A percentile compares a stretch with the other conserved stretches of the same genome.
phyloP scores from a whole-genome alignment of 1,140 invertebrate species.

The Spodoptera frugiperda region DNA sequence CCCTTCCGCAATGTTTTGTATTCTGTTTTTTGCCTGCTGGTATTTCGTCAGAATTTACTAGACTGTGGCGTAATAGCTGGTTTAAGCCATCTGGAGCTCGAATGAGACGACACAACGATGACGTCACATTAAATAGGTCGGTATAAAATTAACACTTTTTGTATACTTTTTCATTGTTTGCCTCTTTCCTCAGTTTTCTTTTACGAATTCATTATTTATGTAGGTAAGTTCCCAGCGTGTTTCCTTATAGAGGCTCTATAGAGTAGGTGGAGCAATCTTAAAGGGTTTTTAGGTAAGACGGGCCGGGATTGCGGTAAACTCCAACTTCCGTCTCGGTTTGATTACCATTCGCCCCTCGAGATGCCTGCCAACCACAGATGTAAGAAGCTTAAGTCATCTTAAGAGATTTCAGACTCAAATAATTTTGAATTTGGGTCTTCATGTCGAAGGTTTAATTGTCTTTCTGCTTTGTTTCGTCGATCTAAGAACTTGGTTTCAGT shows the following conservation, averaged over 20 bases:
- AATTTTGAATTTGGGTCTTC: conserved; percentile 39
- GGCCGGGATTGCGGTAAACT: conserved; percentile 51
- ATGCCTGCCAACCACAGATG: conserved; percentile 62
- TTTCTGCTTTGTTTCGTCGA: conserved; percentile 10
- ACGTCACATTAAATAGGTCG: not conserved
- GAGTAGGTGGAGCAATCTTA: conserved; percentile 44
- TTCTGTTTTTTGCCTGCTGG: conserved; percentile 19
- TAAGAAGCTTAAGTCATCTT: conserved; percentile 54
- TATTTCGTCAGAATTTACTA: conserved; percentile 4
- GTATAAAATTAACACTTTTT: not conserved
- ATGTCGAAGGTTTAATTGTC: conserved; percentile 33
- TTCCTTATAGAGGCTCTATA: conserved; percentile 22
- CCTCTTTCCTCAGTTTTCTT: not conserved
- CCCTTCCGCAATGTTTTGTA: conserved; percentile 26
- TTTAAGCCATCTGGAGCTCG: no score
- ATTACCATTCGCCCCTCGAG: conserved; percentile 75
- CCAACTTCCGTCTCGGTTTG: conserved; percentile 61
- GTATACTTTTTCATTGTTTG: no score
- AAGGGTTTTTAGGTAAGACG: conserved; percentile 55
- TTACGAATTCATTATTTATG: not conserved
- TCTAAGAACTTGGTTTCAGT: not conserved
- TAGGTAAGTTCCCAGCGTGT: not conserved
- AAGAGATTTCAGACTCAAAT: conserved; percentile 44
- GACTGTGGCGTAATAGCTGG: conserved; percentile 23
- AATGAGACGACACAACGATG: not conserved